A percentile compares a stretch with the other conserved stretches of the same genome.
Evolutionary conservation across 2,113 vertebrate species (phyloP).

Genomic region (Cyprinodon tularosa): DNA sequence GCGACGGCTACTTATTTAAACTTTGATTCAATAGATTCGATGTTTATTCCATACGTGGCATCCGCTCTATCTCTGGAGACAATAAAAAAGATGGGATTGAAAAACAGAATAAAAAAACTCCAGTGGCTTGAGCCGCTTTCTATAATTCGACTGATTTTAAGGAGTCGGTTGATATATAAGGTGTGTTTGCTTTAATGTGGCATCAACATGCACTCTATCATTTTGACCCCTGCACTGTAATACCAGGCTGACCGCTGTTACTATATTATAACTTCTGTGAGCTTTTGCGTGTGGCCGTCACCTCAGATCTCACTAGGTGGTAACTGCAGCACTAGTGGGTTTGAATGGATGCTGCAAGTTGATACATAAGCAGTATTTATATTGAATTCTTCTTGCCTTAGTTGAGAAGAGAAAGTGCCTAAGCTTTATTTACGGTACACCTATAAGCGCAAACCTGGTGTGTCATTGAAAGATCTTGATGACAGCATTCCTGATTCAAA

Average conservation of each 20-base stretch:
- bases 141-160: conserved; percentile 59
- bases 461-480: conserved; percentile 32
- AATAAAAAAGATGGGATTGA: conserved; percentile 2
- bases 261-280: conserved; percentile 41
- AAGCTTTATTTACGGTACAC: conserved; percentile 12
- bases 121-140: conserved; percentile 8
- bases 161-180: conserved; percentile 49
- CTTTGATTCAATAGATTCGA: too few species aligned
- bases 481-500: conserved; percentile 23
- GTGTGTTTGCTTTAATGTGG: conserved; percentile 72
- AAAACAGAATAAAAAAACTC: neutral
- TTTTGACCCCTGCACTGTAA: conserved; percentile 61
- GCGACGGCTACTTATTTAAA: too few species aligned
- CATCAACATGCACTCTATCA: conserved; percentile 61
- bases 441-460: conserved; percentile 31
- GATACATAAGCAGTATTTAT: conserved; percentile 51
- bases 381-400: conserved; percentile 39
- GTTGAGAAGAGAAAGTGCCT: conserved; percentile 48
- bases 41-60: too few species aligned
- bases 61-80: neutral
- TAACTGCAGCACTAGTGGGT: conserved; percentile 41
- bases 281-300: conserved; percentile 67
- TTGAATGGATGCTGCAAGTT: conserved; percentile 16
- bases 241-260: conserved; percentile 48
- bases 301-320: conserved; percentile 73